Evolutionary conservation across 92 coral and sea anemone species (phyloP).

Genomic region (Porites lobata): DNA sequence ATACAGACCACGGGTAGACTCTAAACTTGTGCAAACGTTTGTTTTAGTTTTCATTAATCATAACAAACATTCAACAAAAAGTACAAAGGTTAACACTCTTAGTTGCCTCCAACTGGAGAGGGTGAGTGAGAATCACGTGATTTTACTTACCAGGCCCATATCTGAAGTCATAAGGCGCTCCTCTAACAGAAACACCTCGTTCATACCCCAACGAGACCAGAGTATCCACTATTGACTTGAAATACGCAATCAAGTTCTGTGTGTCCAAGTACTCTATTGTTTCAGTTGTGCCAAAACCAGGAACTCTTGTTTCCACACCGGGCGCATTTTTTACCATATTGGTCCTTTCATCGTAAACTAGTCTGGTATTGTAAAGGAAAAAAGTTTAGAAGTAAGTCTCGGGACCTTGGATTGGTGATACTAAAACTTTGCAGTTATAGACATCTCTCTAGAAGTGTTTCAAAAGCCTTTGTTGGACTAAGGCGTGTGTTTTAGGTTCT

Average conservation of each 20-base stretch:
- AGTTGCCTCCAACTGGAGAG: no score
- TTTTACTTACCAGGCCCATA: slow-evolving; percentile 70
- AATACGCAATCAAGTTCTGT: slow-evolving; percentile 59
- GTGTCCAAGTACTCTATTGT: slow-evolving; percentile 84
- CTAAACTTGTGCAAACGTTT: no score
- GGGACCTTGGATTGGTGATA: no score
- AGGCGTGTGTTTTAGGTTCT: no score
- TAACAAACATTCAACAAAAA: no score
- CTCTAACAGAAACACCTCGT: slow-evolving; percentile 78
- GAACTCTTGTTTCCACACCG: slow-evolving; percentile 79
- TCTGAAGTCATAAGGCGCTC: slow-evolving; percentile 88
- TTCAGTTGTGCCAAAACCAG: slow-evolving; percentile 83
- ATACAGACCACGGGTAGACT: no score
- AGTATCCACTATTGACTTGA: slow-evolving; percentile 71
- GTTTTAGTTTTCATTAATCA: no score
- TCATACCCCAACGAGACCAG: slow-evolving; percentile 82
- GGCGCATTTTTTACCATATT: slow-evolving; percentile 81
- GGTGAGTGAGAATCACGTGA: no score
- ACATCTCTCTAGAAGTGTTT: no score
- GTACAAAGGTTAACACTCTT: no score
- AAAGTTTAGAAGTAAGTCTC: neutral
- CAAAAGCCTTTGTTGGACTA: no score
- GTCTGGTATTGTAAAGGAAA: slow-evolving; percentile 28
- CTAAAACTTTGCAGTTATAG: no score
- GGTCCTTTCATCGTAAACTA: slow-evolving; percentile 73